A percentile compares a stretch with the other conserved stretches of the same genome.
Conservation (phyloP, 37 sponge, comb jelly and placozoan species). For the Cliona cf. orientalis region DNA sequence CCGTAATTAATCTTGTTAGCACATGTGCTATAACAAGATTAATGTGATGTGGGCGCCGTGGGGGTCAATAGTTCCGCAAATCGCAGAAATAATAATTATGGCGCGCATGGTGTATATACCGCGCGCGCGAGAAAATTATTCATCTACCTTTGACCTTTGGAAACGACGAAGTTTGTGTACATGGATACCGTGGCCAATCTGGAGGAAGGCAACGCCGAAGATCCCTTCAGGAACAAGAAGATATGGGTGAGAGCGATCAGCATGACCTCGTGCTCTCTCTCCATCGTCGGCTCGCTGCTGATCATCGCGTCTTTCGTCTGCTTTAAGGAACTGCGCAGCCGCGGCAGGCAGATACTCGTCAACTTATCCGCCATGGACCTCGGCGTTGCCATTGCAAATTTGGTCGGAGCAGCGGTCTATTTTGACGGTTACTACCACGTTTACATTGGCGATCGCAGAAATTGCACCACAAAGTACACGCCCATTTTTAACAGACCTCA, state of each 20-base stretch:
- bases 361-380: conserved; percentile 78
- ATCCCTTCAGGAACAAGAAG: not conserved
- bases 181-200: not conserved
- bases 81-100: too few relatives aligned
- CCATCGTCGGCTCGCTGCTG: conserved; percentile 58
- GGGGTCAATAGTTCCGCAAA: too few relatives aligned
- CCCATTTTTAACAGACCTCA: not conserved
- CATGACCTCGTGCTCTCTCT: conserved; percentile 49
- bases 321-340: conserved; percentile 48
- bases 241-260: conserved; percentile 22
- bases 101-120: too few relatives aligned
- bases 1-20: too few relatives aligned
- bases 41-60: too few relatives aligned
- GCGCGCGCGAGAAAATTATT: not conserved
- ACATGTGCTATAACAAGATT: too few relatives aligned
- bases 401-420: conserved; percentile 43
- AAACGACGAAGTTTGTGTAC: not conserved
- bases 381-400: conserved; percentile 35
- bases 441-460: not conserved
- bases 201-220: not conserved
- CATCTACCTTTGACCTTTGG: not conserved
- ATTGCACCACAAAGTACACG: not conserved
- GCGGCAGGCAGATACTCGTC: conserved; percentile 62
- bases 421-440: conserved; percentile 37
- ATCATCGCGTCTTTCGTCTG: conserved; percentile 68